Base-by-base conservation (phyloP, 1,140 invertebrate genomes). In the Wiebesia pumilae region DNA sequence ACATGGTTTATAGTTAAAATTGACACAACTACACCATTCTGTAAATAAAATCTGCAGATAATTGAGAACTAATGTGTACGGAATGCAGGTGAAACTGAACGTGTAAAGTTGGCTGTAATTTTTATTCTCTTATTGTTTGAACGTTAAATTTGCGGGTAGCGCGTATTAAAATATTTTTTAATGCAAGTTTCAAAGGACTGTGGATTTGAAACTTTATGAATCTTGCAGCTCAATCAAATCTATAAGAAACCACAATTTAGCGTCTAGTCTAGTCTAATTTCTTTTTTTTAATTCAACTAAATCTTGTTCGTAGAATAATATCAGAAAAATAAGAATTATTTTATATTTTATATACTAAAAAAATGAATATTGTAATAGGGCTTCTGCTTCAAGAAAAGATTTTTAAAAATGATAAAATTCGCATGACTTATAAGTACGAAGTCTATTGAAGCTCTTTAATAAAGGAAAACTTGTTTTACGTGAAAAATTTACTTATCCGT, bases 221-320 rank as follows among this genome's bases (percentile, higher is more conserved):
- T 69, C 43, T 79, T 38, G 33, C 43, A 51, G 77, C 30, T 78
- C 30, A 6, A 47, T 14, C 21, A 43, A 65, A 78, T 69, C 58
- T 73, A 65, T 33, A 38, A 71, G 81, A 80, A 88, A 87, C 24
- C 78, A 75, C 87, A 85, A 83, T 51, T 87, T 78, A 83, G 88
- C 81, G 83, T 88, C 82, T 89, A 89, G 81, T 88, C 86, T 89
- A 89, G 89, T 90, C 87, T 88, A 88, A 87, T 85, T 81, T 85
- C 4, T 81, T 78, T 82, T n/a, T n/a, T 85, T 67, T 77, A 88
- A 51, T 85, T 86, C 35, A 88, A 88, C 73, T 82, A 87, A 69
- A 88, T 87, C 80, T 88, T 84, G 65, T 89, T 88, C 54, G 79
- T 73, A 67, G 43, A 87, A 79, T 87, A 83, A 81, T 85, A 86